Base-by-base conservation (phyloP, 2,888 invertebrate species). In the Rhorus exstirpatorius region DNA sequence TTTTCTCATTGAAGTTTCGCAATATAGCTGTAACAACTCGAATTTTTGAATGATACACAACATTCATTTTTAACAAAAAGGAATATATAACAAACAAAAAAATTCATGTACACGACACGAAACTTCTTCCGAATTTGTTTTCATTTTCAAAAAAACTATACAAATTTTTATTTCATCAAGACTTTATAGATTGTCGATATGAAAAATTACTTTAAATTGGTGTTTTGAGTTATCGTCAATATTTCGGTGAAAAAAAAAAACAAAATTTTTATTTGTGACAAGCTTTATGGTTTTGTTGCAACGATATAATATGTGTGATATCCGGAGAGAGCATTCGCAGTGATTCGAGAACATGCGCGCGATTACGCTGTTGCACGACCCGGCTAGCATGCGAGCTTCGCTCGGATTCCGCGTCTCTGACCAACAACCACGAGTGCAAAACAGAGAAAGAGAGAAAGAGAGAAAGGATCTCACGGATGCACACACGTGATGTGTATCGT, bases 341-440 rank as follows among this genome's bases (percentile, higher is more conserved):
- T 46, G 26, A 61, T 38, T 17, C 24, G 58, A 46, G 85, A 87
- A 79, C 82, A 82, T 72, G 81, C 84, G 77, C 85, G 87, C 87
- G 91, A 91, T 91, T 91, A 91, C 91, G 88, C 88, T 89, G 90
- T 83, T 89, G 87, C 87, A 78, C 86, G 89, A 92, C 89, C 91
- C 91, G 92, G 92, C 90, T 83, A 92, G 90, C 86, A 92, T 92
- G 76, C 76, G 88, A 91, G 85, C 76, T 76, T 78, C 84, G 63
- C 71, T 51, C 26, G 61, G 51, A 84, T 65, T 61, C 58, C 74
- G 67, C 70, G 24, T 72, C 41, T 65, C 44, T 71, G 19, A 44
- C 26, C 44, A 70, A 78, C 71, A 55, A 65, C 49, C 67, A 31
- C 24, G 49, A 44, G 19, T 75, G 41, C 55, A 55, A 17, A 55